Evolutionary conservation across 2,797 vertebrate species (phyloP), one percentile per base, ranked within the genome.

Genomic region (Cuniculus paca): DNA sequence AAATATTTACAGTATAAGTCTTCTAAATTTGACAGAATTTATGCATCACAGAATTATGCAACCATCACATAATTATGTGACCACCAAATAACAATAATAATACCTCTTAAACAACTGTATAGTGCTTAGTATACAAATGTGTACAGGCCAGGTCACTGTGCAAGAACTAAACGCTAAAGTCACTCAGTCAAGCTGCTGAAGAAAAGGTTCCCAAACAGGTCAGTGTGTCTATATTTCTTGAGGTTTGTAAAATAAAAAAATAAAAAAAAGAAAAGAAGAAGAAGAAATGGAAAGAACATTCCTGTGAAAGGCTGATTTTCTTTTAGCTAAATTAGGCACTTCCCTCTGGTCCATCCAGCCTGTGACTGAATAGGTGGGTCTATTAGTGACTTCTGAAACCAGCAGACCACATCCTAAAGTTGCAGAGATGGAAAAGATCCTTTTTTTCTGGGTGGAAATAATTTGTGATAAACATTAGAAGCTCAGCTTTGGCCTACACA

Each of bases 391-490:
- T 56, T 82, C 58, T 88, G 4, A 52, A 77, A 89, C 17, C 28
- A 42, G 58, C 36, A 93, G 22, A 52, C 36, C 34, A 42, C 31
- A 54, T 4, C 48, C 88, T 19, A 85, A 84, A 58, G 82, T 3
- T 52, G 17, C 48, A 85, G 36, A 95, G 61, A 86, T 26, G n/a
- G 68, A 89, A 86, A 94, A 36, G 28, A 50, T 19, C 14, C 58
- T 77, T 91, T 89, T 54, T 34, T 58, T 58, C 81, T 74, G 11
- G 56, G 77, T n/a, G n/a, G 52, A 82, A 91, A 61, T 70, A 63
- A 90, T 75, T 45, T 72, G 60, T 10, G 91, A 86, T 78, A 78
- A 91, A 91, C 36, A 60, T 50, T 78, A n/a, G 70, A 91, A 45
- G n/a, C 52, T 56, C 39, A 45, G 0, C 54, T 89, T 88, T 42